These are phyloP conservation scores for Epinotia brunnichana DNA, from an alignment of 2,888 invertebrate species.

Conservation along the genomic window DNA sequence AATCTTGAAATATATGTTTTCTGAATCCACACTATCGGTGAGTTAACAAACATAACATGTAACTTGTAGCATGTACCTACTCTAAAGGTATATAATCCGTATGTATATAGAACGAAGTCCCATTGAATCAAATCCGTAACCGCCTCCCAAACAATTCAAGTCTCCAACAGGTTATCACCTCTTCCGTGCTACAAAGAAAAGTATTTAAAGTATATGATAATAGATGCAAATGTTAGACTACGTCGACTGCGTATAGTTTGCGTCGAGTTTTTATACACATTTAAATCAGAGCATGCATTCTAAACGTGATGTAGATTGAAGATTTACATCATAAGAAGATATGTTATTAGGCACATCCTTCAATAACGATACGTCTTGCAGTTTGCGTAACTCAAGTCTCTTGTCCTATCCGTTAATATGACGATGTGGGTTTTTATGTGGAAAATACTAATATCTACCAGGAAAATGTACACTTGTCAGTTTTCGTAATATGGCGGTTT, in stretches of 20 bases:
- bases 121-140: constrained; percentile 5
- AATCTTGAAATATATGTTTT: no score
- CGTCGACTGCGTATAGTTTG: constrained; percentile 32
- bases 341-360: constrained; percentile 7
- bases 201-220: constrained; percentile 53
- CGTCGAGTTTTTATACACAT: constrained; percentile 29
- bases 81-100: not conserved
- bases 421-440: not conserved
- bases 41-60: no score
- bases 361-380: constrained; percentile 4
- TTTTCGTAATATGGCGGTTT: no score
- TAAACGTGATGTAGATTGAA: constrained; percentile 9
- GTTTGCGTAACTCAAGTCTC: not conserved
- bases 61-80: not conserved
- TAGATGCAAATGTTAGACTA: constrained; percentile 46
- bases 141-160: constrained; percentile 14
- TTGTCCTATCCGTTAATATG: not conserved
- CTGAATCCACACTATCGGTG: no score
- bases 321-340: constrained; percentile 23
- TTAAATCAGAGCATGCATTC: constrained; percentile 29
- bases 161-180: constrained; percentile 27
- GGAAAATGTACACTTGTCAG: no score
- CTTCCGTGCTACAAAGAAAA: constrained; percentile 45
- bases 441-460: not conserved
- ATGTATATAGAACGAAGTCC: not conserved